Evolutionary conservation across 2,113 vertebrate genomes (phyloP).

Genomic region (Cavia aperea): DNA sequence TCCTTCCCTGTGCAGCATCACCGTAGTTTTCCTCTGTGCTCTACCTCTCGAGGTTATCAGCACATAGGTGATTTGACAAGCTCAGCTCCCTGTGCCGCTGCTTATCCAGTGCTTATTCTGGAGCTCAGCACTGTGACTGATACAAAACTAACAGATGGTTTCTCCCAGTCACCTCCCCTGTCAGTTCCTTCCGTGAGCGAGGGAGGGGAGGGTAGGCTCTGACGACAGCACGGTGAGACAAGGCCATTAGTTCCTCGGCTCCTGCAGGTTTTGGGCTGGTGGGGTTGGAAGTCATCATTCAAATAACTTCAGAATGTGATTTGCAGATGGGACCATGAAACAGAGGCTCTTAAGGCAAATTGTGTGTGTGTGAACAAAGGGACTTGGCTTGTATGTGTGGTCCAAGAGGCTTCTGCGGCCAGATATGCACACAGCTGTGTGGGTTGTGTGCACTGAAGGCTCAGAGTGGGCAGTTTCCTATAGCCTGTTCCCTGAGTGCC

Average conservation of each 20-base stretch:
- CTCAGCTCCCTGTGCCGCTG: not conserved
- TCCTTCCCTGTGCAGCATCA: not conserved
- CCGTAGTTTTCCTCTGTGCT: not conserved
- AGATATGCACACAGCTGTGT: not conserved
- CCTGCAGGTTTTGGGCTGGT: not conserved
- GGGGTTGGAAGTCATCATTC: not conserved
- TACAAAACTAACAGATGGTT: not conserved
- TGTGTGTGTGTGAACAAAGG: not conserved
- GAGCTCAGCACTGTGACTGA: not conserved
- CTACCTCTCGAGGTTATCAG: not conserved
- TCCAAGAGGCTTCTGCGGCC: not conserved
- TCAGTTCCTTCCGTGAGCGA: not conserved
- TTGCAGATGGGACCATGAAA: not conserved
- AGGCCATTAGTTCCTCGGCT: not conserved
- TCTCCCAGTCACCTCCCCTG: not conserved
- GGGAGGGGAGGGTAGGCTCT: not conserved
- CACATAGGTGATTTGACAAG: not conserved
- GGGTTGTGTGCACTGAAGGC: not conserved
- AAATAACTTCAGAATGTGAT: not conserved
- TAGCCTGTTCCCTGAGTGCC: not conserved
- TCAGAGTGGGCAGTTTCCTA: not conserved
- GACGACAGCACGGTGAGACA: not conserved
- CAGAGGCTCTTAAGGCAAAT: not conserved
- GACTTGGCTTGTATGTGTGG: no score
- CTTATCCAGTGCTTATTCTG: not conserved